Evolutionary conservation across 2,888 invertebrate genomes (phyloP).

Genomic region (Steinernema hermaphroditum): DNA sequence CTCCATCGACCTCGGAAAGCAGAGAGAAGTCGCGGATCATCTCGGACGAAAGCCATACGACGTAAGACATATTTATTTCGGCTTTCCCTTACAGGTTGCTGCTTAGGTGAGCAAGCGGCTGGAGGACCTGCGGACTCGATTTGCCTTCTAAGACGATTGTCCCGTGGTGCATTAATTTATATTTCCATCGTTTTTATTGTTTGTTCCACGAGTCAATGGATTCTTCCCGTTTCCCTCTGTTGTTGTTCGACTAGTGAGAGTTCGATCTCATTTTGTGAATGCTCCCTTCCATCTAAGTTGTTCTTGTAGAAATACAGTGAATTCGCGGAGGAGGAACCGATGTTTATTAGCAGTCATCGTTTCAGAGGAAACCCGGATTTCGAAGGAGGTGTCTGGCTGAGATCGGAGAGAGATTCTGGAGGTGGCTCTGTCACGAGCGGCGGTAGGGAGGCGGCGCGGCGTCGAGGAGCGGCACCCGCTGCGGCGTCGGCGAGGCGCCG

Average conservation of each 20-base stretch:
- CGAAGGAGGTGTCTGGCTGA: not conserved
- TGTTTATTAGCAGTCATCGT: conserved; percentile 12
- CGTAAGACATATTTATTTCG: conserved; percentile 68
- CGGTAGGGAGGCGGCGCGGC: not conserved
- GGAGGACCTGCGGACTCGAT: conserved; percentile 96
- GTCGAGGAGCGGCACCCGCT: not conserved
- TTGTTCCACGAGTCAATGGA: too few relatives aligned
- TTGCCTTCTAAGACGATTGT: conserved; percentile 81
- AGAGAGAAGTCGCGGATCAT: conserved; percentile 90
- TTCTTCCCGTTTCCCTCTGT: too few relatives aligned
- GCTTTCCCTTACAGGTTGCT: conserved; percentile 72
- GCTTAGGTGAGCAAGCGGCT: conserved; percentile 76
- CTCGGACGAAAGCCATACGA: conserved; percentile 92
- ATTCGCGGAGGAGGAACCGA: conserved; percentile 1
- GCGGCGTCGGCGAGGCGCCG: too few relatives aligned
- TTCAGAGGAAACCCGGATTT: conserved; percentile 11
- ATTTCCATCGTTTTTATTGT: not conserved
- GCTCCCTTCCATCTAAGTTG: too few relatives aligned
- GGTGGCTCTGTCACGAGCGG: not conserved
- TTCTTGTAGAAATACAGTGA: too few relatives aligned
- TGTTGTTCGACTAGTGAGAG: too few relatives aligned
- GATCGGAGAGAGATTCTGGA: conserved; percentile 13
- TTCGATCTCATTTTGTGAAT: too few relatives aligned
- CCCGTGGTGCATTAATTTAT: not conserved
- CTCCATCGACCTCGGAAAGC: conserved; percentile 87